Evolutionary conservation across 2,113 vertebrate genomes (phyloP).

Genomic region (Pelvicachromis taeniatus): DNA sequence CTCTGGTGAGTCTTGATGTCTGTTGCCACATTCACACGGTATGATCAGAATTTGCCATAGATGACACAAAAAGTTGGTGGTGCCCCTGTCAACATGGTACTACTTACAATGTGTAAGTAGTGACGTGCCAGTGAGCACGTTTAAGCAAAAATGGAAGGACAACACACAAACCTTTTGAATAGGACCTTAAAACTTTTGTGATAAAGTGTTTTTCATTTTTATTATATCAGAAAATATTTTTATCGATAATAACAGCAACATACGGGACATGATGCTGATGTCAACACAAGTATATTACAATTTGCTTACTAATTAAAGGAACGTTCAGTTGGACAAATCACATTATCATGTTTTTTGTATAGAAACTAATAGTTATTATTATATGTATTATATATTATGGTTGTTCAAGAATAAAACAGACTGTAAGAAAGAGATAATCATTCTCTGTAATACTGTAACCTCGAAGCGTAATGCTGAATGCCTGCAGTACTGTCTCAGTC

Average conservation of each 20-base stretch:
- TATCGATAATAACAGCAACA: fast-evolving
- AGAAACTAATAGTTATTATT: background rate
- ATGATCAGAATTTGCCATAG: background rate
- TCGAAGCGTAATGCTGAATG: background rate
- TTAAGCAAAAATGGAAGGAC: background rate
- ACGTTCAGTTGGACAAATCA: background rate
- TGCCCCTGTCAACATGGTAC: background rate
- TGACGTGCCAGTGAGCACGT: background rate
- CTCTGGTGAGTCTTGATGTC: background rate
- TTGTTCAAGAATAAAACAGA: background rate
- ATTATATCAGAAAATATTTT: background rate
- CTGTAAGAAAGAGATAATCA: background rate
- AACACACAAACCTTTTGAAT: background rate
- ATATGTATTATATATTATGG: fast-evolving
- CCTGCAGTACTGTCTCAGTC: background rate
- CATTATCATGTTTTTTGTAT: background rate
- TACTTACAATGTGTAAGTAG: background rate
- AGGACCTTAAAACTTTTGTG: background rate
- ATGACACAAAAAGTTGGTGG: too few relatives aligned
- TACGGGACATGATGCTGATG: background rate
- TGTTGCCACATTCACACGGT: background rate
- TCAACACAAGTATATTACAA: background rate
- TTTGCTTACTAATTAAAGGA: background rate
- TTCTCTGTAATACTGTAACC: background rate
- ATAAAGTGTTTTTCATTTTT: background rate